Conservation (phyloP, 2,888 invertebrate species). For the Caenorhabditis japonica region DNA sequence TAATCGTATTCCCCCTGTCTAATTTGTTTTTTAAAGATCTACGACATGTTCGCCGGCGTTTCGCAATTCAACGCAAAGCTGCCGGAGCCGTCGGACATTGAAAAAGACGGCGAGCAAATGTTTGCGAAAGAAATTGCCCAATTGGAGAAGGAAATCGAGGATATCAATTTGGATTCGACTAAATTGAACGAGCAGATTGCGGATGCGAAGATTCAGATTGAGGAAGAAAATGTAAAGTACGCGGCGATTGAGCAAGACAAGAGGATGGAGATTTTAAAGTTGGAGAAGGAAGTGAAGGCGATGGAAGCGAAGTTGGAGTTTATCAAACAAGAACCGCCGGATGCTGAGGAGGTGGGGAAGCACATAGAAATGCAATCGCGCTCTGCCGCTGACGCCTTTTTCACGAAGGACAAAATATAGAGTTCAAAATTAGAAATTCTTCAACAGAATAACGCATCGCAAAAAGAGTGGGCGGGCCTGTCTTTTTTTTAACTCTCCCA, state of each 20-base stretch:
- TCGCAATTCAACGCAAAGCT: slow-evolving; percentile 35
- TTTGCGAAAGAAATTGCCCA: slow-evolving; percentile 43
- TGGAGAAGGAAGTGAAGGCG: slow-evolving; percentile 28
- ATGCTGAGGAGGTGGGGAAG: slow-evolving; percentile 20
- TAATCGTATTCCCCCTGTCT: neutral
- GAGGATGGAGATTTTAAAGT: slow-evolving; percentile 26
- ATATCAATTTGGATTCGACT: slow-evolving; percentile 11
- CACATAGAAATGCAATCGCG: too few species aligned
- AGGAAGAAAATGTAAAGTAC: slow-evolving; percentile 39
- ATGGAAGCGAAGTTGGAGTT: slow-evolving; percentile 39
- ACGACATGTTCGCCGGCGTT: slow-evolving; percentile 16
- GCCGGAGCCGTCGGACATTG: slow-evolving; percentile 14
- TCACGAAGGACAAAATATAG: too few species aligned
- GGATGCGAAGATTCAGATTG: slow-evolving; percentile 19
- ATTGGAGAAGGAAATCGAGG: slow-evolving; percentile 28
- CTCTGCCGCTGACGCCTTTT: too few species aligned
- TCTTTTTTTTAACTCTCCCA: too few species aligned
- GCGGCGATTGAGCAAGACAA: slow-evolving; percentile 49
- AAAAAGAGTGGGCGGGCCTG: too few species aligned
- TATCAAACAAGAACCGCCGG: slow-evolving; percentile 22
- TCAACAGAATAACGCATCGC: too few species aligned
- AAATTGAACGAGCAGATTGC: slow-evolving; percentile 29
- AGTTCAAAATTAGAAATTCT: too few species aligned
- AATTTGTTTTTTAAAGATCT: too few species aligned
- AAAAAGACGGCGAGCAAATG: slow-evolving; percentile 25